These are phyloP conservation scores for Chaitophorus viminalis DNA, from an alignment of 2,888 invertebrate species.

Conservation along the genomic window DNA sequence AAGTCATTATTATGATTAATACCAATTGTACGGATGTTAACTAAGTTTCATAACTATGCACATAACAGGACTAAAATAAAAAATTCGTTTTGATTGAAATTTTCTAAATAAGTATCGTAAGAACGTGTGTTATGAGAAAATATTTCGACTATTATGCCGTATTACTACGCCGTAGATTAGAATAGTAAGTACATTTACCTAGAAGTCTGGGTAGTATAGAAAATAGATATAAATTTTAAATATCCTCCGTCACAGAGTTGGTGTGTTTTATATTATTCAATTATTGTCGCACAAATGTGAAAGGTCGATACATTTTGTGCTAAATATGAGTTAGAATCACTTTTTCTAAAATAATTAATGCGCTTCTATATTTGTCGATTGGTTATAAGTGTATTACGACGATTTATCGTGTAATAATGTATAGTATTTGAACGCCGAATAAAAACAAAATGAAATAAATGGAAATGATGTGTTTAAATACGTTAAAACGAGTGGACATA, in stretches of 20 bases:
- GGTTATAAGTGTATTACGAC: neutral
- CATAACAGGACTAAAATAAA: no score
- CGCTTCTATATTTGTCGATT: neutral
- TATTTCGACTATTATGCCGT: no score
- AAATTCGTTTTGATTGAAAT: neutral
- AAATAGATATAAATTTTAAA: neutral
- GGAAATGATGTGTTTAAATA: neutral
- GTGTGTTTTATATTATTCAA: neutral
- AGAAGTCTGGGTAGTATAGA: neutral
- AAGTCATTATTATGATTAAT: neutral
- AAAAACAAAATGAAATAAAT: neutral
- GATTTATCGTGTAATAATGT: neutral
- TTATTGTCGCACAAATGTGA: no score
- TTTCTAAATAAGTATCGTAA: neutral
- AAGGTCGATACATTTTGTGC: no score
- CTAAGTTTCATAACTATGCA: no score
- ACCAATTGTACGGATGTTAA: no score
- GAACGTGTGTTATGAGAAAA: neutral
- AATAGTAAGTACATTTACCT: neutral
- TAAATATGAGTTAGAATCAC: no score
- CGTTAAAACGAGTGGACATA: neutral
- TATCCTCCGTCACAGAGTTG: neutral
- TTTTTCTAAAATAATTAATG: neutral
- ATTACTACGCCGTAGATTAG: no score
- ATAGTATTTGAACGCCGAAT: neutral